phyloP scores from a whole-genome alignment of 2,113 vertebrate genomes.

The Hassar affinis region DNA sequence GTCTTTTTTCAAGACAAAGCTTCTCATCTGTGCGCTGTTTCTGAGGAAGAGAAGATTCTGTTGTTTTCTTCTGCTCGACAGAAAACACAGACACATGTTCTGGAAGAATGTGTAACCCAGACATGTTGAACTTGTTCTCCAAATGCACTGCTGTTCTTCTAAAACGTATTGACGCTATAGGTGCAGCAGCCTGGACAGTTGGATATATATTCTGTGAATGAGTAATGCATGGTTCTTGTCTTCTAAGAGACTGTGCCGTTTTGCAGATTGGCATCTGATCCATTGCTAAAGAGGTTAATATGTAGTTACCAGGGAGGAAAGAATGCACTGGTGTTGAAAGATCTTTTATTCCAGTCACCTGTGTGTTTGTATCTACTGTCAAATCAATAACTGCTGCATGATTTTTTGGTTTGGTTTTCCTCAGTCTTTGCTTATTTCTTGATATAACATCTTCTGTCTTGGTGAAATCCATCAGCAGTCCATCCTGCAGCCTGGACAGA shows the following conservation, averaged over 20 bases:
- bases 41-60: not conserved
- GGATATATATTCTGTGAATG: constrained; percentile 17
- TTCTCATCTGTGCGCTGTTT: not conserved
- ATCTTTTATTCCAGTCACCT: constrained; percentile 54
- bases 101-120: not conserved
- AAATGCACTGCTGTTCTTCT: not conserved
- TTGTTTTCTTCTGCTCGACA: not conserved
- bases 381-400: constrained; percentile 73
- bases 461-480: constrained; percentile 84
- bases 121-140: not conserved
- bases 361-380: constrained; percentile 51
- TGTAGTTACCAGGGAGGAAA: not conserved
- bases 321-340: constrained; percentile 49
- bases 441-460: constrained; percentile 72
- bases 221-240: not conserved
- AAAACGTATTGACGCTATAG: constrained; percentile 15
- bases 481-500: constrained; percentile 68
- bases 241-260: constrained; percentile 5
- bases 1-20: not conserved
- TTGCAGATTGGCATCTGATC: constrained; percentile 1
- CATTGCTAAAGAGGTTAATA: not conserved
- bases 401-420: constrained; percentile 61
- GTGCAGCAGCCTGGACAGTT: constrained; percentile 27
- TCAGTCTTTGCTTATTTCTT: constrained; percentile 66
- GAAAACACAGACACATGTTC: not conserved